These are phyloP conservation scores for Larimichthys polyactis DNA, from an alignment of 2,113 vertebrate species.

Conservation along the genomic window DNA sequence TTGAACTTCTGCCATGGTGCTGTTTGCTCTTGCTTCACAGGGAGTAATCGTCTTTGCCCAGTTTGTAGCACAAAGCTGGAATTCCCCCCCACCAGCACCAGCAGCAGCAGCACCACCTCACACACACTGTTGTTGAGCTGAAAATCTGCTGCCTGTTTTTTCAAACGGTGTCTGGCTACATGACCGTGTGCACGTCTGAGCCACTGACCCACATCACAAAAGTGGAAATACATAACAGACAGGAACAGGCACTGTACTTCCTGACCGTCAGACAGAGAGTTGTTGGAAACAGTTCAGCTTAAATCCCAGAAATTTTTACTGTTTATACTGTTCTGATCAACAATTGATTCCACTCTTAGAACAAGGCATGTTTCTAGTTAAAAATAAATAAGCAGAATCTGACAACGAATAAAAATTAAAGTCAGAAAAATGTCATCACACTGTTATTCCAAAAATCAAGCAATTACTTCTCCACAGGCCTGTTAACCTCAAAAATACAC, in stretches of 20 bases:
- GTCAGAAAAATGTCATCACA: too few species aligned
- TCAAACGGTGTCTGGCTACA: not conserved
- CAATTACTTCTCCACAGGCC: too few species aligned
- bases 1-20: not conserved
- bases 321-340: too few species aligned
- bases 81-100: conserved; percentile 46
- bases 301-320: not conserved
- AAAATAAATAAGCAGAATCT: too few species aligned
- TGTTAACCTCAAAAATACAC: too few species aligned
- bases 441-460: too few species aligned
- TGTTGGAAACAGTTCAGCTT: not conserved
- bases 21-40: conserved; percentile 12
- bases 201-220: not conserved
- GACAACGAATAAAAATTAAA: too few species aligned
- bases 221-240: not conserved
- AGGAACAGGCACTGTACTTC: not conserved
- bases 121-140: not conserved
- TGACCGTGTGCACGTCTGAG: not conserved
- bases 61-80: conserved; percentile 48
- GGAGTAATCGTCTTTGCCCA: not conserved
- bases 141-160: not conserved
- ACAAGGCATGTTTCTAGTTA: too few species aligned
- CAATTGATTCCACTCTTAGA: too few species aligned
- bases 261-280: not conserved
- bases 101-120: too few species aligned